These are phyloP conservation scores for Paelopatides confundens DNA, from an alignment of 53 echinoderm and acorn worm genomes.

Conservation along the genomic window DNA sequence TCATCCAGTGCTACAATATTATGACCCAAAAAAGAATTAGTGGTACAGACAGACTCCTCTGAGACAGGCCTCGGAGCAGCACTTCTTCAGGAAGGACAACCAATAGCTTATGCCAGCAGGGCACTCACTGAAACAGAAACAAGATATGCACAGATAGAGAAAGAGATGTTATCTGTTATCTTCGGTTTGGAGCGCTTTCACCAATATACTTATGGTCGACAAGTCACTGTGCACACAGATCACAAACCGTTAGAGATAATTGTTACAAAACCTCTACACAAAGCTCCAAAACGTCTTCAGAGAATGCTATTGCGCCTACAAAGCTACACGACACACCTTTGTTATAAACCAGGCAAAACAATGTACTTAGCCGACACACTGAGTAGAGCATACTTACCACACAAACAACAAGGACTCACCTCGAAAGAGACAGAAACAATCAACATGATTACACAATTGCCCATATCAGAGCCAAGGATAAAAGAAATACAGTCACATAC, in stretches of 20 bases:
- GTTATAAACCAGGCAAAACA: constrained; percentile 43
- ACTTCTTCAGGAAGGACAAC: constrained; percentile 67
- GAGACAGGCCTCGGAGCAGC: constrained; percentile 70
- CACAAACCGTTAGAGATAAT: constrained; percentile 74
- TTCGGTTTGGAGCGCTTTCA: constrained; percentile 68
- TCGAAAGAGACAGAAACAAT: constrained; percentile 50
- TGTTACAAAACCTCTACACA: constrained; percentile 68
- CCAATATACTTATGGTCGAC: constrained; percentile 61
- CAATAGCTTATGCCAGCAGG: constrained; percentile 76
- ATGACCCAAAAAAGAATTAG: constrained; percentile 40
- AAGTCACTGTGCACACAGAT: constrained; percentile 63
- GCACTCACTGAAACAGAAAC: constrained; percentile 66
- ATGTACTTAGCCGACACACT: constrained; percentile 66
- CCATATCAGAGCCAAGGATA: constrained; percentile 26
- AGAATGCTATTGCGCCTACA: constrained; percentile 59
- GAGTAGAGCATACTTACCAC: constrained; percentile 57
- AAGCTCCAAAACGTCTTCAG: constrained; percentile 66
- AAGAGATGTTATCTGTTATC: constrained; percentile 63
- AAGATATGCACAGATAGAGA: constrained; percentile 70
- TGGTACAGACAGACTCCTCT: constrained; percentile 68
- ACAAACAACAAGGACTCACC: constrained; percentile 1
- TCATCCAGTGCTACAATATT: constrained; percentile 42
- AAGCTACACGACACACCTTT: constrained; percentile 51
- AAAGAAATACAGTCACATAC: constrained; percentile 31
- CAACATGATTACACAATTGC: constrained; percentile 55